Evolutionary conservation across 2,888 invertebrate genomes (phyloP), one percentile per base, ranked within the genome.

Genomic region (Oscheius sp.): DNA sequence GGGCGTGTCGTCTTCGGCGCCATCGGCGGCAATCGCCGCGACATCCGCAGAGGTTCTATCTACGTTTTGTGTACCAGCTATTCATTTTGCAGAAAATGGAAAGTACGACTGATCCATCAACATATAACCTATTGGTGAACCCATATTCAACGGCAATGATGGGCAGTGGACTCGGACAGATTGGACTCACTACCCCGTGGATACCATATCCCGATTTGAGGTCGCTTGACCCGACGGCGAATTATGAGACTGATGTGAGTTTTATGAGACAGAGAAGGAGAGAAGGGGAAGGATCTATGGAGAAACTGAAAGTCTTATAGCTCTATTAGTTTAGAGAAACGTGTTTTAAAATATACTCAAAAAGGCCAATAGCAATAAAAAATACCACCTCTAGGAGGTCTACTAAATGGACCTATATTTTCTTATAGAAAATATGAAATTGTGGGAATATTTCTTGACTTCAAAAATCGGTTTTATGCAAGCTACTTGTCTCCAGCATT

Each of bases 191-290:
- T 1, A 8, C 49, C 5, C 26, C 57, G 8, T 67, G 66, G 66
- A n/a, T 57, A 30, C 66, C 66, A 17, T 67, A 67, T 32, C 66
- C 26, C 14, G 66, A 67, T 36, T 32, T 67, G 36, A 33, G 66
- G 12, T 20, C 20, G 2, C 24, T 67, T 17, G 66, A 67, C 28
- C 30, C 24, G 3, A 26, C 59, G 0, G n/a, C 45, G 6, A n/a
- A 26, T 5, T 67, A 67, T 45, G 66, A 67, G 12, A 47, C 36
- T 28, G 54, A 65, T 28, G 65, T 65, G 41, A 44, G 65, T 65
- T n/a, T n/a, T n/a, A n/a, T n/a, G n/a, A 8, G 8, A 14, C 36
- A 36, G n/a, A n/a, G n/a, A n/a, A n/a, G n/a, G n/a, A n/a, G n/a
- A n/a, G n/a, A n/a, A n/a, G n/a, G n/a, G n/a, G n/a, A n/a, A n/a